Evolutionary conservation across 2,888 invertebrate species (phyloP).

Genomic region (Drosophila falleni): DNA sequence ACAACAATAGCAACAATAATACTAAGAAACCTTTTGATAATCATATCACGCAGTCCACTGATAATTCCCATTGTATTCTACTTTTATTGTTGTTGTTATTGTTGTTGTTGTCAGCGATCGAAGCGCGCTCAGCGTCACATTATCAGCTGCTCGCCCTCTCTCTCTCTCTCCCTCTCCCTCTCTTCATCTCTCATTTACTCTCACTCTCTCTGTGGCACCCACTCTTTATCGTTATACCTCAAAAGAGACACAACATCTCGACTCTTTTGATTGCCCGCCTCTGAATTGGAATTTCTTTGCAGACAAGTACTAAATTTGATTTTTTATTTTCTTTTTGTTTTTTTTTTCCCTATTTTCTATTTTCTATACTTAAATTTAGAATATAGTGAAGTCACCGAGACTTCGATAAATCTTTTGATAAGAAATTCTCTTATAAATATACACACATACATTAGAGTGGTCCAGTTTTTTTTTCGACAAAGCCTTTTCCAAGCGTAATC

Average conservation of each 20-base stretch:
- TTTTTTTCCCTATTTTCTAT: slow-evolving; percentile 14
- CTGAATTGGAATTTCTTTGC: slow-evolving; percentile 47
- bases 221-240: slow-evolving; percentile 28
- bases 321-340: slow-evolving; percentile 20
- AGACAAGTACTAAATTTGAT: slow-evolving; percentile 31
- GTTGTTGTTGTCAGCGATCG: slow-evolving; percentile 41
- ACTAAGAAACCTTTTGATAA: slow-evolving; percentile 77
- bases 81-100: slow-evolving; percentile 26
- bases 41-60: slow-evolving; percentile 81
- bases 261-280: slow-evolving; percentile 20
- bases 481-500: too few relatives aligned
- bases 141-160: slow-evolving; percentile 58
- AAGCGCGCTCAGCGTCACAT: slow-evolving; percentile 38
- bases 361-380: slow-evolving; percentile 61
- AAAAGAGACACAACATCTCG: slow-evolving; percentile 13
- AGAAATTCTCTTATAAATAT: neutral
- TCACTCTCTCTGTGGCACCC: slow-evolving; percentile 12
- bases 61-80: slow-evolving; percentile 76
- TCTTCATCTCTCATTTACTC: slow-evolving; percentile 6
- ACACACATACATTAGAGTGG: neutral
- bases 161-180: neutral
- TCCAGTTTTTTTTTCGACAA: too few relatives aligned
- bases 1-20: slow-evolving; percentile 16
- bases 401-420: slow-evolving; percentile 34
- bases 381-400: slow-evolving; percentile 45